Evolutionary conservation across 2,888 invertebrate species (phyloP).

Genomic region (Melanotus villosus): DNA sequence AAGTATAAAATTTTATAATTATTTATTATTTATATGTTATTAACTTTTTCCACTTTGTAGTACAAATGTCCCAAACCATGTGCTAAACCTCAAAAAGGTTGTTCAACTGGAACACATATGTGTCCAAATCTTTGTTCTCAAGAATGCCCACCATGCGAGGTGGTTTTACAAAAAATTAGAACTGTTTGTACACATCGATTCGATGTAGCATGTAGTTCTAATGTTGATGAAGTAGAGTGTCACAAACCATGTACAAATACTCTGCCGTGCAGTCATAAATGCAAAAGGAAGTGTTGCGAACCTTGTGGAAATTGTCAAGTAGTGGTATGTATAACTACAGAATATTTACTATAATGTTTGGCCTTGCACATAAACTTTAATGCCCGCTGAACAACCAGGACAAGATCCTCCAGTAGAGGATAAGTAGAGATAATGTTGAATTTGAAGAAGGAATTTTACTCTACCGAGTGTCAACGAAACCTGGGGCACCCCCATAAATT

Average conservation of each 20-base stretch:
- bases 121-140: constrained; percentile 68
- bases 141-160: constrained; percentile 69
- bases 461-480: too few species aligned
- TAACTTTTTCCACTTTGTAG: constrained; percentile 66
- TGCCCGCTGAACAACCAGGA: too few species aligned
- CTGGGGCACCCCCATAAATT: too few species aligned
- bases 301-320: constrained; percentile 69
- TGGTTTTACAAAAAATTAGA: constrained; percentile 68
- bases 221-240: constrained; percentile 68
- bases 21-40: constrained; percentile 36
- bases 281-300: constrained; percentile 69
- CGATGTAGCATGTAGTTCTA: constrained; percentile 65
- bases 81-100: constrained; percentile 65
- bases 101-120: constrained; percentile 41
- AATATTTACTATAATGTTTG: too few species aligned
- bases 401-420: too few species aligned
- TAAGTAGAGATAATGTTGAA: too few species aligned
- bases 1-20: constrained; percentile 60
- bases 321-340: too few species aligned
- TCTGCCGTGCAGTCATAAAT: constrained; percentile 71
- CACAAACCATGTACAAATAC: constrained; percentile 68
- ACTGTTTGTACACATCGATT: constrained; percentile 69
- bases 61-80: constrained; percentile 70
- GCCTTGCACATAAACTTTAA: too few species aligned
- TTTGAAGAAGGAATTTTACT: too few species aligned